A percentile compares a stretch with the other conserved stretches of the same genome.
Conservation (phyloP, 2,113 vertebrate genomes). For the Ictalurus punctatus region DNA sequence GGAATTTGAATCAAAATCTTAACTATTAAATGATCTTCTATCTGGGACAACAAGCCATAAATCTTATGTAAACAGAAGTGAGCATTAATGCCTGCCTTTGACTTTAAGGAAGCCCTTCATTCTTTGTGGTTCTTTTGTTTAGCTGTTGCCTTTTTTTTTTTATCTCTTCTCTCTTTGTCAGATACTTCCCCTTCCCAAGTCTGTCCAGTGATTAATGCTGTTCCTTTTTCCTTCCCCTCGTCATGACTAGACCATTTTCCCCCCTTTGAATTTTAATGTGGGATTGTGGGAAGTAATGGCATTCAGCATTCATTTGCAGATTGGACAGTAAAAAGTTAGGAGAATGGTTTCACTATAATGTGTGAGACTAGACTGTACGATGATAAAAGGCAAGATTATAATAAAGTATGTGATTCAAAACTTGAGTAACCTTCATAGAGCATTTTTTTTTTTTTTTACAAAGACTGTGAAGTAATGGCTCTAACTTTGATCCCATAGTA, state of each 20-base stretch:
- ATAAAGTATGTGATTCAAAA: slow-evolving; percentile 27
- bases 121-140: slow-evolving; percentile 24
- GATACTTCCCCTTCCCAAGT: neutral
- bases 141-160: slow-evolving; percentile 17
- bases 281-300: neutral
- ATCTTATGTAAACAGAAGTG: neutral
- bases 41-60: neutral
- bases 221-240: slow-evolving; percentile 11
- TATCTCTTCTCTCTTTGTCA: slow-evolving; percentile 38
- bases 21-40: neutral
- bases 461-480: neutral
- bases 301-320: neutral
- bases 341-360: slow-evolving; percentile 25
- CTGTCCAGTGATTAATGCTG: neutral
- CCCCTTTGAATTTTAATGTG: slow-evolving; percentile 12
- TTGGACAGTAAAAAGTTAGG: neutral
- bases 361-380: slow-evolving; percentile 5
- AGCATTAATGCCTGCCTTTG: neutral
- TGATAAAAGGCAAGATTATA: slow-evolving; percentile 30
- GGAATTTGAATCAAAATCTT: neutral
- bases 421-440: neutral
- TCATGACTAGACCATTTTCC: slow-evolving; percentile 8
- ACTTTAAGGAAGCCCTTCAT: neutral
- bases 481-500: neutral
- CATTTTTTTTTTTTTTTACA: neutral